Base-by-base conservation (phyloP, 2,797 vertebrate species). In the Sciurus carolinensis region DNA sequence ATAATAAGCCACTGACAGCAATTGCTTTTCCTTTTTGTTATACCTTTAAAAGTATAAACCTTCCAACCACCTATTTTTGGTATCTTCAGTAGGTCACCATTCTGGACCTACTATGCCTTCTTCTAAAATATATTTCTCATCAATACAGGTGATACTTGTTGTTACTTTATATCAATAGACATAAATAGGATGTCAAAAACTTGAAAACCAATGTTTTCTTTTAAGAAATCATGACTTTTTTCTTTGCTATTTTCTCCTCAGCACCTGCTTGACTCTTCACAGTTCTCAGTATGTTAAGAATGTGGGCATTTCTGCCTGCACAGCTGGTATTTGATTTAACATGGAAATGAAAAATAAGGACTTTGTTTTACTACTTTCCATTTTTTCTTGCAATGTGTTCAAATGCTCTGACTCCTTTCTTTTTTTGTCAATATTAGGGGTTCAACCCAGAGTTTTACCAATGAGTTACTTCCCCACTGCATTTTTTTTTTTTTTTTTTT, bases 131-230 rank as follows among this genome's bases (percentile, higher is more conserved):
- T 20, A 39, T 72, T 92, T 91, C 47, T 79, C 20, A 36, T 62
- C 1, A 69, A 22, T 84, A 11, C 69, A 54, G 73, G 18, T 81
- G 69, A 91, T 66, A 52, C 36, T 83, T 80, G 22, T 79, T 95
- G 44, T 42, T 96, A 47, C 20, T 96, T 81, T 69, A 94, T 72
- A 77, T 0, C 24, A 79, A 87, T 30, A 92, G 11, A 92, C 88
- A 30, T 87, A 77, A 88, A 84, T 69, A 91, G 54, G 14, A 93
- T 91, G 47, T 91, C 24, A 82, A 81, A 94, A 96, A 93, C 50
- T 91, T 89, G 42, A 95, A 95, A 89, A 89, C 90, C 84, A 66
- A 18, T 77, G 2, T 71, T 91, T 76, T 95, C 91, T 89, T 95
- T 97, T 96, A 91, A 89, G 62, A 93, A 76, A 87, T 52, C 20